A percentile compares a stretch with the other conserved stretches of the same genome.
Evolutionary conservation across 2,888 invertebrate species (phyloP).

Genomic region (Apomyelois bistriatella): DNA sequence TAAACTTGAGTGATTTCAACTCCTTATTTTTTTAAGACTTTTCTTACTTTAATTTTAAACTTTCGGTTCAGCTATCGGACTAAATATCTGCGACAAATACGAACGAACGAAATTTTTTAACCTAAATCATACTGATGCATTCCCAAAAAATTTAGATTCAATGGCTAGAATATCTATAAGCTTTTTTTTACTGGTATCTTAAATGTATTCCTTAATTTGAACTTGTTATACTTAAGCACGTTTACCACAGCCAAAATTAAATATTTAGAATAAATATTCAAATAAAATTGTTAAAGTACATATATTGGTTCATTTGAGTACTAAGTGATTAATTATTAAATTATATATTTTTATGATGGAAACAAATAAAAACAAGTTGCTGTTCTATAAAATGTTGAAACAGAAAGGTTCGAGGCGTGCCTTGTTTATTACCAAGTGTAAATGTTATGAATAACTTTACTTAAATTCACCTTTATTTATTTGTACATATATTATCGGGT

Average conservation of each 20-base stretch:
- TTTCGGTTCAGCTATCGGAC: conserved; percentile 2
- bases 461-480: conserved; percentile 37
- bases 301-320: too few relatives aligned
- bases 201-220: conserved; percentile 1
- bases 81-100: conserved; percentile 31
- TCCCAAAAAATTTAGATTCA: conserved; percentile 27
- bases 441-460: conserved; percentile 32
- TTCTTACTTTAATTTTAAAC: not conserved
- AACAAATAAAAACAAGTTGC: conserved; percentile 1
- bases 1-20: not conserved
- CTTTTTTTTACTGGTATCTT: not conserved
- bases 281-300: too few relatives aligned
- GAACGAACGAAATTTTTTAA: conserved; percentile 38
- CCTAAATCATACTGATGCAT: conserved; percentile 28
- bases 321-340: too few relatives aligned
- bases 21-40: too few relatives aligned
- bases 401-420: conserved; percentile 37
- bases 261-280: too few relatives aligned
- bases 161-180: not conserved
- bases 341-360: not conserved
- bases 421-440: conserved; percentile 43
- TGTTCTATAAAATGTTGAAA: conserved; percentile 7
- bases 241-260: not conserved
- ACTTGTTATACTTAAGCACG: not conserved
- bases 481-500: conserved; percentile 28